A percentile compares a stretch with the other conserved stretches of the same genome.
phyloP scores from a whole-genome alignment of 2,113 vertebrate genomes.

The Nesoenas mayeri region DNA sequence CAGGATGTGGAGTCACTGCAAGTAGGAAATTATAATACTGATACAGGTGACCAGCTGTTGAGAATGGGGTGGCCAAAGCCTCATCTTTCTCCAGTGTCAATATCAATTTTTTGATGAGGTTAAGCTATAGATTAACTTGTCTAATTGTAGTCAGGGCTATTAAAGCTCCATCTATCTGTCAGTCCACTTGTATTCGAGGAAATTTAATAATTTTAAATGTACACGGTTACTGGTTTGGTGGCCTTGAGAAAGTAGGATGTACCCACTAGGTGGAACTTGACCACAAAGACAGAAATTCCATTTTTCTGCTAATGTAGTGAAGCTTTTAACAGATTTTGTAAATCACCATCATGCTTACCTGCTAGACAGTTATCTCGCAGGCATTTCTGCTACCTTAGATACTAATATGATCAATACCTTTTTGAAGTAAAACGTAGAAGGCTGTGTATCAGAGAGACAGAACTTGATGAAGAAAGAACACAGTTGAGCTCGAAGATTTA shows the following conservation, averaged over 20 bases:
- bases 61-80: background rate
- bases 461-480: background rate
- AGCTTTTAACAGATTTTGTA: background rate
- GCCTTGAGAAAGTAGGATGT: background rate
- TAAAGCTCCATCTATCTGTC: background rate
- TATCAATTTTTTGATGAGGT: background rate
- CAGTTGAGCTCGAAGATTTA: background rate
- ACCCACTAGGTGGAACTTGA: background rate
- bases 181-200: background rate
- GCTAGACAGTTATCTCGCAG: background rate
- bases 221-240: background rate
- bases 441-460: background rate
- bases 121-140: background rate
- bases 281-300: background rate
- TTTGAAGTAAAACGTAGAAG: background rate
- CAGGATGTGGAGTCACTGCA: background rate
- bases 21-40: fast-evolving
- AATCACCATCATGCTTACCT: background rate
- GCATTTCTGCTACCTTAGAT: background rate
- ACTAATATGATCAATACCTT: background rate
- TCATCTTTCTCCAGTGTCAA: background rate
- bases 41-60: background rate
- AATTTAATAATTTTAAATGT: background rate
- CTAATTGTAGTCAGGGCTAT: background rate
- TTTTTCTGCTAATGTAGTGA: background rate